Evolutionary conservation across 2,888 invertebrate genomes (phyloP).

Genomic region (Eupithecia pulchellata): DNA sequence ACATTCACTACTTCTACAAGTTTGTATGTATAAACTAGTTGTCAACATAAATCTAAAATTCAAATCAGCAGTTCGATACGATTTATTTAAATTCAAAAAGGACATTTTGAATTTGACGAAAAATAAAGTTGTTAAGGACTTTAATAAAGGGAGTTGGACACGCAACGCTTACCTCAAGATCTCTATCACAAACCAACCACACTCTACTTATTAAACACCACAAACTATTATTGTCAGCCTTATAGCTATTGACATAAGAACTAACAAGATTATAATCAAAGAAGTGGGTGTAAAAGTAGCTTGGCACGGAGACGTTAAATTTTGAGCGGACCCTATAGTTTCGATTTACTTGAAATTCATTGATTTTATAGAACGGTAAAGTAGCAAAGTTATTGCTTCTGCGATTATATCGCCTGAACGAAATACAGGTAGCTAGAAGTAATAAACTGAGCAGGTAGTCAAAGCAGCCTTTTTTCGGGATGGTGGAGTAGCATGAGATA

Average conservation of each 20-base stretch:
- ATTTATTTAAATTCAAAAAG: constrained; percentile 64
- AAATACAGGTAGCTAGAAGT: constrained; percentile 22
- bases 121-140: constrained; percentile 77
- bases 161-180: constrained; percentile 70
- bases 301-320: constrained; percentile 61
- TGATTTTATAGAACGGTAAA: constrained; percentile 36
- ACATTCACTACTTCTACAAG: neutral
- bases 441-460: constrained; percentile 13
- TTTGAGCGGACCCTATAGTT: constrained; percentile 52
- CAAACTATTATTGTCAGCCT: constrained; percentile 51
- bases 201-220: constrained; percentile 55
- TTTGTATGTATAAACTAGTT: constrained; percentile 12
- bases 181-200: constrained; percentile 69
- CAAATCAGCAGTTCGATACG: constrained; percentile 64
- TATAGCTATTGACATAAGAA: constrained; percentile 45
- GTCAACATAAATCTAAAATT: constrained; percentile 70
- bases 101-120: constrained; percentile 69
- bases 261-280: constrained; percentile 27
- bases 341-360: constrained; percentile 42
- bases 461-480: neutral
- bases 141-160: constrained; percentile 64
- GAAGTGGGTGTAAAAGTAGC: constrained; percentile 41
- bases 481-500: neutral
- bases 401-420: constrained; percentile 24
- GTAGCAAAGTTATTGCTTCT: constrained; percentile 24